Evolutionary conservation across 2,888 invertebrate species (phyloP).

Genomic region (Aphrophora alni): DNA sequence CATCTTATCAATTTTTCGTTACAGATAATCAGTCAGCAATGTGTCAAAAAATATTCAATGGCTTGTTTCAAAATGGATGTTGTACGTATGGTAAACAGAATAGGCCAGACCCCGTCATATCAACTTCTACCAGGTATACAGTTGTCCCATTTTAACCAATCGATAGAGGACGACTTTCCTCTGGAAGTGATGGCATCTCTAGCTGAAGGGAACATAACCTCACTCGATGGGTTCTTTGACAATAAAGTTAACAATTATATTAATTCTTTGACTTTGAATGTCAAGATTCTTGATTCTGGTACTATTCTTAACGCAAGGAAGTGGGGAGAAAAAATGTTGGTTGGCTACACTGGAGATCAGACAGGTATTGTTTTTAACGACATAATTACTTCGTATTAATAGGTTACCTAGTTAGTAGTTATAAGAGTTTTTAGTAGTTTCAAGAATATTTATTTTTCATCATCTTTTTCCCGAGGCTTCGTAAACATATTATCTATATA

Average conservation of each 20-base stretch:
- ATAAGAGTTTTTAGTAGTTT: no score
- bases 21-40: conserved; percentile 52
- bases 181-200: conserved; percentile 18
- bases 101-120: conserved; percentile 74
- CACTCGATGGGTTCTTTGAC: conserved; percentile 45
- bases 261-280: conserved; percentile 48
- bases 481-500: no score
- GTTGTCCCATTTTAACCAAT: conserved; percentile 42
- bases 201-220: conserved; percentile 37
- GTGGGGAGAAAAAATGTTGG: conserved; percentile 44
- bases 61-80: conserved; percentile 82
- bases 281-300: conserved; percentile 49
- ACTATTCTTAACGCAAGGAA: conserved; percentile 46
- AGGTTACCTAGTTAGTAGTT: no score
- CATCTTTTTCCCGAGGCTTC: no score
- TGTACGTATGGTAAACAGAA: conserved; percentile 74
- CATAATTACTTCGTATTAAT: background rate
- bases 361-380: conserved; percentile 19
- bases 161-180: conserved; percentile 20
- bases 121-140: conserved; percentile 76
- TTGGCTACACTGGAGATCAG: conserved; percentile 21
- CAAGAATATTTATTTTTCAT: no score
- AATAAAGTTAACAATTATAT: conserved; percentile 47
- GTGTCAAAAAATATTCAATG: conserved; percentile 67
- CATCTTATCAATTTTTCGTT: no score